A percentile compares a stretch with the other conserved stretches of the same genome.
Conservation (phyloP, 2,113 vertebrate genomes). For the Parus major region DNA sequence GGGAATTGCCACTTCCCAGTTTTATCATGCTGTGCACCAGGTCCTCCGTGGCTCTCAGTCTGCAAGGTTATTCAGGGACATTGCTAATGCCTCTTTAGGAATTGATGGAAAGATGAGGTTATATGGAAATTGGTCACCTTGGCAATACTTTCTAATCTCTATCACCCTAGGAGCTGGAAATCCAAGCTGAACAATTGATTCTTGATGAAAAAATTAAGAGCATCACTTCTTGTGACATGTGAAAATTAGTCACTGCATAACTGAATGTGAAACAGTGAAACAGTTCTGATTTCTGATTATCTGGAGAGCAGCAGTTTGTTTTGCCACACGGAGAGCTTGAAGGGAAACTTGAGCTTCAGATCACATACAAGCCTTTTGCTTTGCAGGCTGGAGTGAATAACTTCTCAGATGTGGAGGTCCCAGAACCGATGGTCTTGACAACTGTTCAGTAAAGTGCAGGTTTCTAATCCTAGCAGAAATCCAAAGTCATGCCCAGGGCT, state of each 20-base stretch:
- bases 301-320: slow-evolving; percentile 13
- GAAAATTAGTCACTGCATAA: slow-evolving; percentile 60
- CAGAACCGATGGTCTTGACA: slow-evolving; percentile 25
- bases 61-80: slow-evolving; percentile 47
- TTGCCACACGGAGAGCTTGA: background rate
- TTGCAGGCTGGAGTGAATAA: background rate
- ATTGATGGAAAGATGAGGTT: slow-evolving; percentile 48
- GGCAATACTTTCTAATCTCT: slow-evolving; percentile 45
- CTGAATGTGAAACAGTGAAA: slow-evolving; percentile 57
- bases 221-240: slow-evolving; percentile 53
- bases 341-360: slow-evolving; percentile 22
- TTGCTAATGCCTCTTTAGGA: slow-evolving; percentile 16
- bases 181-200: slow-evolving; percentile 58
- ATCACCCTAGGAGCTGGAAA: slow-evolving; percentile 41
- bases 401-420: background rate
- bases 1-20: background rate
- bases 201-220: slow-evolving; percentile 68
- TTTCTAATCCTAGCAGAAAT: background rate
- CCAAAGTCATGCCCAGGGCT: background rate
- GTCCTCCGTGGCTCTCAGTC: background rate
- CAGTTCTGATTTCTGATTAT: slow-evolving; percentile 41
- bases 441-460: background rate
- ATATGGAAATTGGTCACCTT: slow-evolving; percentile 61
- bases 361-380: background rate
- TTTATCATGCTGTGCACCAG: background rate